Percentiles rank a stretch among this genome's conserved stretches.
phyloP scores from a whole-genome alignment of 2,113 vertebrate genomes.

The Leucosticte australis region DNA sequence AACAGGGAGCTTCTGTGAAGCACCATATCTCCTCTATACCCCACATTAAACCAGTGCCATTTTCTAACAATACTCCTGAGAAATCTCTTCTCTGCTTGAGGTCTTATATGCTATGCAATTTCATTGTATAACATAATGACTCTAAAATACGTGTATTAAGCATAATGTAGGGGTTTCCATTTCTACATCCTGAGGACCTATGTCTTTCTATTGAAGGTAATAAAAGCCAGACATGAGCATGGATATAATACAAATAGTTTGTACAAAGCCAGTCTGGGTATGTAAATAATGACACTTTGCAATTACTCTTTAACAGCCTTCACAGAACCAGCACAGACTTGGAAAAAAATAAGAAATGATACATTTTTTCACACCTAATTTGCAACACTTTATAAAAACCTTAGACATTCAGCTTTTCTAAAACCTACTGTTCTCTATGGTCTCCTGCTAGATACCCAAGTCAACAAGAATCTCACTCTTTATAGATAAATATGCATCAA shows the following conservation, averaged over 20 bases:
- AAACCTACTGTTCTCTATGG: neutral
- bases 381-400: neutral
- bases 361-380: neutral
- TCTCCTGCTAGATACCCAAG: neutral
- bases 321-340: neutral
- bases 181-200: constrained; percentile 16
- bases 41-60: neutral
- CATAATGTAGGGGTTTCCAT: constrained; percentile 44
- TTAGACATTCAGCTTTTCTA: neutral
- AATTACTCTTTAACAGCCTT: neutral
- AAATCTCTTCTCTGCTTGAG: neutral
- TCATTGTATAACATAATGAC: neutral
- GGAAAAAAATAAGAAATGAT: neutral
- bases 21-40: neutral
- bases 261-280: neutral
- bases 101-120: neutral
- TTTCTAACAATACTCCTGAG: neutral
- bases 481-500: neutral
- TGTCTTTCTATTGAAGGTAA: neutral
- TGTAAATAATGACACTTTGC: neutral
- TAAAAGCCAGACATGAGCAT: neutral
- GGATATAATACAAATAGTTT: neutral
- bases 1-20: neutral
- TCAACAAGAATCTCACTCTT: neutral
- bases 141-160: neutral